Evolutionary conservation across 2,113 vertebrate species (phyloP).

Genomic region (Sturnira hondurensis): DNA sequence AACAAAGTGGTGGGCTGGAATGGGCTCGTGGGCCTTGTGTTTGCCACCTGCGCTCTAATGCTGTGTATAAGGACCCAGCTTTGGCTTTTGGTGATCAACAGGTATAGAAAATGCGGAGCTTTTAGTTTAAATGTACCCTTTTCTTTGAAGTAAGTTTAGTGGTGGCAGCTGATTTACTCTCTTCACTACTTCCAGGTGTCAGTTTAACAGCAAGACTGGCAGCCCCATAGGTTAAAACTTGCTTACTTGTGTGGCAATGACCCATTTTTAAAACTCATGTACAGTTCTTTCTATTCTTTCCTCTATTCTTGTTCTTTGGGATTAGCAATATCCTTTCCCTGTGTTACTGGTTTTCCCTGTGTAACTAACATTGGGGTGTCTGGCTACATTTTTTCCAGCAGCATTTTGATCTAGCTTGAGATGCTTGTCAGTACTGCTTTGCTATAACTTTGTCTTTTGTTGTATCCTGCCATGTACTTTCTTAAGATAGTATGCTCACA

Average conservation of each 20-base stretch:
- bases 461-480: background rate
- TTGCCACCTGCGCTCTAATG: background rate
- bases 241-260: background rate
- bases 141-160: conserved; percentile 43
- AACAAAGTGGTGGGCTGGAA: too few relatives aligned
- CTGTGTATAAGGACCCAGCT: background rate
- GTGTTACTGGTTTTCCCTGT: conserved; percentile 24
- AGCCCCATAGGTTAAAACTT: background rate
- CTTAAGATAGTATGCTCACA: background rate
- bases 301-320: background rate
- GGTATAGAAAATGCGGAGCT: background rate
- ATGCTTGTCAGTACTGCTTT: conserved; percentile 2
- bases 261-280: background rate
- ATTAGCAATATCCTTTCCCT: background rate
- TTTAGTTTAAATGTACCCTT: conserved; percentile 16
- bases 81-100: conserved; percentile 33
- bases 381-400: background rate
- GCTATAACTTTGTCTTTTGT: background rate
- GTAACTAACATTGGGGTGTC: conserved; percentile 6
- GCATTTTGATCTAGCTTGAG: conserved; percentile 3
- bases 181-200: background rate
- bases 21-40: too few relatives aligned
- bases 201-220: background rate
- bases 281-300: background rate
- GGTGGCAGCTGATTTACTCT: background rate